Percentiles rank a stretch among this genome's conserved stretches.
phyloP scores from a whole-genome alignment of 2,113 vertebrate species.

The Corydoras sp. region DNA sequence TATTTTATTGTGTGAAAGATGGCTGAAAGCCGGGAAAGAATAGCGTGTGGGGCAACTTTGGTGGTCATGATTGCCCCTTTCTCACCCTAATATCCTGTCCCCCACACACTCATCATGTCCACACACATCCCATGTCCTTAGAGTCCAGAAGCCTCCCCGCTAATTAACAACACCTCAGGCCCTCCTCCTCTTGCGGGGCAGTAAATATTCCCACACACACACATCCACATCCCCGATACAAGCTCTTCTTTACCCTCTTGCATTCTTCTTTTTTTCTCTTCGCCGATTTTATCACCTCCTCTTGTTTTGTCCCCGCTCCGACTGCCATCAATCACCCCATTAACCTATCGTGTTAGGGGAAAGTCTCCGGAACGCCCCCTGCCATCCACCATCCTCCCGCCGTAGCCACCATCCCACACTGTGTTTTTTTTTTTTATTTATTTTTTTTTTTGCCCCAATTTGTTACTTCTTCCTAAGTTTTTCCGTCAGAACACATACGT shows the following conservation, averaged over 20 bases:
- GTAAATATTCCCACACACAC: conserved; percentile 77
- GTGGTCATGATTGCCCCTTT: conserved; percentile 85
- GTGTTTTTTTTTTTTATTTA: not conserved
- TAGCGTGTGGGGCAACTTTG: conserved; percentile 72
- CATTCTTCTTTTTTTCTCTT: conserved; percentile 57
- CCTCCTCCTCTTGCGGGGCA: conserved; percentile 65
- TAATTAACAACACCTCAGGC: conserved; percentile 87
- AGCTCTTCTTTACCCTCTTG: conserved; percentile 67
- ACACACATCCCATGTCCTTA: conserved; percentile 72
- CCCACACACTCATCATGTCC: conserved; percentile 78
- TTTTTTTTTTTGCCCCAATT: too few species aligned
- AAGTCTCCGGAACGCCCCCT: conserved; percentile 76
- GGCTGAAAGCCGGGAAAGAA: conserved; percentile 21
- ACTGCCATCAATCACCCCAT: conserved; percentile 98
- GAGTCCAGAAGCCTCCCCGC: conserved; percentile 92
- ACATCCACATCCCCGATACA: conserved; percentile 65
- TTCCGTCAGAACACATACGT: too few species aligned
- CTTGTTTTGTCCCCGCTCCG: conserved; percentile 89
- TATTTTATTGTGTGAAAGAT: conserved; percentile 58
- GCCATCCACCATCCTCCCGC: conserved; percentile 63
- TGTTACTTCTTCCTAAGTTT: not conserved
- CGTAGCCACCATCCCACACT: not conserved
- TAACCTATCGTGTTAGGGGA: conserved; percentile 81
- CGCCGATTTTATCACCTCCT: conserved; percentile 68
- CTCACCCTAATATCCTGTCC: conserved; percentile 87